Percentiles rank a stretch among this genome's conserved stretches.
These are phyloP conservation scores for Hemiscyllium ocellatum DNA, from an alignment of 2,113 vertebrate species.

Conservation along the genomic window DNA sequence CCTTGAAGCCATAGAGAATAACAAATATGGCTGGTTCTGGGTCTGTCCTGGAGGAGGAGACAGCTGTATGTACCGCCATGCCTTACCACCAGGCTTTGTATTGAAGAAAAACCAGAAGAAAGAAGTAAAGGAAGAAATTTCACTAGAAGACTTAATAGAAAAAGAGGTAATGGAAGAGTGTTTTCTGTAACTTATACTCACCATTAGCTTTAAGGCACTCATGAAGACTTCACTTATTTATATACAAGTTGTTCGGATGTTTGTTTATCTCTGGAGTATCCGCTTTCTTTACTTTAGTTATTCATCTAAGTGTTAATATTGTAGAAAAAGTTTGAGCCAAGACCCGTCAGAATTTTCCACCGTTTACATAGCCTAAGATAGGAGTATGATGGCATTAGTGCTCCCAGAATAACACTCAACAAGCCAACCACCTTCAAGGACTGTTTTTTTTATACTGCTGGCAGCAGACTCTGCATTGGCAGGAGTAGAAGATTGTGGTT, in stretches of 20 bases:
- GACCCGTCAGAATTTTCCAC: background rate
- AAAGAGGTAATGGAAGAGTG: constrained; percentile 70
- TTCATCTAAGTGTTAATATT: background rate
- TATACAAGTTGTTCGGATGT: background rate
- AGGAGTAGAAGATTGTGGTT: background rate
- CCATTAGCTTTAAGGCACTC: background rate
- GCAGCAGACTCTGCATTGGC: background rate
- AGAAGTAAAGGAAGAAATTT: constrained; percentile 84
- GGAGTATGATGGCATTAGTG: background rate
- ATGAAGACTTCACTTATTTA: background rate
- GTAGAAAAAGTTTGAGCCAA: background rate
- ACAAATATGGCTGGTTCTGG: constrained; percentile 99
- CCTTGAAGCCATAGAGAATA: constrained; percentile 92
- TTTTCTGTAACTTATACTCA: background rate
- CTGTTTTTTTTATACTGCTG: background rate
- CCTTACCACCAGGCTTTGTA: constrained; percentile 88
- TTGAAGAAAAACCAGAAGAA: constrained; percentile 96
- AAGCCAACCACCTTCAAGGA: background rate
- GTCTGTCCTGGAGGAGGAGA: constrained; percentile 85
- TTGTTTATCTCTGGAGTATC: background rate
- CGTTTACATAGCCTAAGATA: background rate
- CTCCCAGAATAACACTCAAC: background rate
- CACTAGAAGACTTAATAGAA: constrained; percentile 94
- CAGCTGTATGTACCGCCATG: constrained; percentile 90
- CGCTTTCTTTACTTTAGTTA: background rate